A percentile compares a stretch with the other conserved stretches of the same genome.
These are phyloP conservation scores for Myopa testacea DNA, from an alignment of 2,888 invertebrate genomes.

Conservation along the genomic window DNA sequence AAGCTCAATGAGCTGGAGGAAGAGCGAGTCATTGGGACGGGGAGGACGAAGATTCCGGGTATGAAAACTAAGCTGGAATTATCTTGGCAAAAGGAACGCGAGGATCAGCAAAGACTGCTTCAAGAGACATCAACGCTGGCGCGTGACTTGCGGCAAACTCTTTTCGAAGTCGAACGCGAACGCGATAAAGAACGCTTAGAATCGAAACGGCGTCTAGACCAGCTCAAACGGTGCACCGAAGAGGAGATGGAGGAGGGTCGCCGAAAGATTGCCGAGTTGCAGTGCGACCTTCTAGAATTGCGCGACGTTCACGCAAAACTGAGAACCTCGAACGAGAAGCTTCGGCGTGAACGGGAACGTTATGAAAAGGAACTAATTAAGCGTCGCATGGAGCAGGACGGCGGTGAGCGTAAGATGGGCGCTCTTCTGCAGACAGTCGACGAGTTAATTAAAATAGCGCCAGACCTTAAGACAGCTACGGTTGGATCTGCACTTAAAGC, in stretches of 20 bases:
- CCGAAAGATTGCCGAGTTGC: conserved; percentile 84
- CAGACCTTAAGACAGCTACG: conserved; percentile 72
- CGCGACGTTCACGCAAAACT: conserved; percentile 92
- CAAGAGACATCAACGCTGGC: conserved; percentile 92
- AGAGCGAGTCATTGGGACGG: conserved; percentile 84
- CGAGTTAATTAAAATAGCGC: conserved; percentile 81
- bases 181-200: conserved; percentile 90
- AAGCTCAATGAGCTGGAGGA: conserved; percentile 82
- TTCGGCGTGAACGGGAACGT: conserved; percentile 87
- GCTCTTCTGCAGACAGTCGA: conserved; percentile 83
- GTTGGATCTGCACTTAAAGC: conserved; percentile 62
- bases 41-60: conserved; percentile 87
- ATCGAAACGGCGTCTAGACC: conserved; percentile 86
- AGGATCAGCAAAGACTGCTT: conserved; percentile 89
- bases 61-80: conserved; percentile 88
- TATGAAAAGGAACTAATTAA: conserved; percentile 83
- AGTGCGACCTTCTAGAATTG: conserved; percentile 88
- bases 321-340: conserved; percentile 89
- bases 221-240: conserved; percentile 84
- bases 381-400: conserved; percentile 73
- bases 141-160: conserved; percentile 85
- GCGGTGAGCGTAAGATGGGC: conserved; percentile 81
- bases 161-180: conserved; percentile 90
- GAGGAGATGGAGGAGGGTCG: conserved; percentile 91
- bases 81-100: conserved; percentile 94